These are phyloP conservation scores for Erebia epiphron DNA, from an alignment of 2,888 invertebrate genomes.

Conservation along the genomic window DNA sequence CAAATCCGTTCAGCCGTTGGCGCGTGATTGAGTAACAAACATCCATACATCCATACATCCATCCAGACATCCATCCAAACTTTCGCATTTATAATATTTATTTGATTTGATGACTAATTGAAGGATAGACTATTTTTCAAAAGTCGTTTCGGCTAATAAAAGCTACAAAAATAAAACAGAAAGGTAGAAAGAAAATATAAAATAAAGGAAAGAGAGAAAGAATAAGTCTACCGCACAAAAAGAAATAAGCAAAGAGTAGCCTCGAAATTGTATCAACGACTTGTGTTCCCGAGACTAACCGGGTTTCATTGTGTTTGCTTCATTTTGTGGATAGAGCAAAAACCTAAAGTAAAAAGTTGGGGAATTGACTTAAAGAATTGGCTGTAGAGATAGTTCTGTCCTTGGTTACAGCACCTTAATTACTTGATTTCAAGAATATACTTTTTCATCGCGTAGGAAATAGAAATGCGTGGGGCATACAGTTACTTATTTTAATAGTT, in stretches of 20 bases:
- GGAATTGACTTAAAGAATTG: neutral
- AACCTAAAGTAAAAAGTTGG: neutral
- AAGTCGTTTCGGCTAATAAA: neutral
- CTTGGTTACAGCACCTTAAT: too few species aligned
- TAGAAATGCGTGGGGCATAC: too few species aligned
- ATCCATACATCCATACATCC: too few species aligned
- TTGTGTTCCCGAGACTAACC: slow-evolving; percentile 6
- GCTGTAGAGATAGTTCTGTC: neutral
- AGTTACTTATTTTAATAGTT: too few species aligned
- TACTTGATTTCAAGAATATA: too few species aligned
- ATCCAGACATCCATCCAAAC: too few species aligned
- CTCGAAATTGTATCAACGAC: slow-evolving; percentile 7
- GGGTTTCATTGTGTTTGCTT: slow-evolving; percentile 8
- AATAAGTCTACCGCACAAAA: neutral
- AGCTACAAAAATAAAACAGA: neutral
- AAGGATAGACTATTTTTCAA: neutral
- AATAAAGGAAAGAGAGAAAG: neutral
- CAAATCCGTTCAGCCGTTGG: too few species aligned
- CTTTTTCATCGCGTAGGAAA: too few species aligned
- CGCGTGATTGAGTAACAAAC: too few species aligned
- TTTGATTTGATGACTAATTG: too few species aligned
- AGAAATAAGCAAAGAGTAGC: slow-evolving; percentile 4
- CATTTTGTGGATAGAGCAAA: neutral
- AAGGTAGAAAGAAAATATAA: neutral
- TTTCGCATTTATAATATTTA: too few species aligned